Base-by-base conservation (phyloP, 2,888 invertebrate genomes). In the Tetanocera ferruginea region DNA sequence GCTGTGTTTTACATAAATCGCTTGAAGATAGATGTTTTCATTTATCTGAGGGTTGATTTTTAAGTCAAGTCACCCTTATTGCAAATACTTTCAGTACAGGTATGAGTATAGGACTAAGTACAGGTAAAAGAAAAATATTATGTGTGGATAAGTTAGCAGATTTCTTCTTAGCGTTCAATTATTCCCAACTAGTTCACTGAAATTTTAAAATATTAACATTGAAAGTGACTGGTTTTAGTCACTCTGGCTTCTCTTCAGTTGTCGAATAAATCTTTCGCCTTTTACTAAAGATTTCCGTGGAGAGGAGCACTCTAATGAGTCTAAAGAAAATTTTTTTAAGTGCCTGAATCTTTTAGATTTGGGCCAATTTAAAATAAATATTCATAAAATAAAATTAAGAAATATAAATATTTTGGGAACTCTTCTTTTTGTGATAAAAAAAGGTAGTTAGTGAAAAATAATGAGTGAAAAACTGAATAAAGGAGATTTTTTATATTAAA, bases 181-280 rank as follows among this genome's bases (percentile, higher is more conserved):
- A 6, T 64, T 64, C 64, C 28, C 64, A 64, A 17, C 9, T n/a
- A 64, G n/a, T 25, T 64, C 31, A 23, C 9, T 31, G 62, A 11
- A 31, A 31, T 64, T 64, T n/a, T 2, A 31, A 31, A 8, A 64
- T 2, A 11, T 64, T 31, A 34, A 64, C 28, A 6, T 64, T 6
- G 34, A 17, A 8, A 34, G 17, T 43, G 31, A 14, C 17, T 17
- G 0, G 3, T 31, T 17, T 4, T 17, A 14, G 31, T 80, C 4
- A 80, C 81, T 82, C 82, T 81, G 81, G 82, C 77, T 81, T 82
- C 80, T 81, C 81, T 83, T 83, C 82, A 83, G 81, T 82, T 83
- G 80, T 83, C 82, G 82, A 83, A 83, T 83, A 83, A 82, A 80
- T 82, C 81, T 82, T 81, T 82, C 82, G 82, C 82, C 82, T 82